These are phyloP conservation scores for Drosophila mimetica DNA, from an alignment of 2,888 invertebrate genomes.

Conservation along the genomic window DNA sequence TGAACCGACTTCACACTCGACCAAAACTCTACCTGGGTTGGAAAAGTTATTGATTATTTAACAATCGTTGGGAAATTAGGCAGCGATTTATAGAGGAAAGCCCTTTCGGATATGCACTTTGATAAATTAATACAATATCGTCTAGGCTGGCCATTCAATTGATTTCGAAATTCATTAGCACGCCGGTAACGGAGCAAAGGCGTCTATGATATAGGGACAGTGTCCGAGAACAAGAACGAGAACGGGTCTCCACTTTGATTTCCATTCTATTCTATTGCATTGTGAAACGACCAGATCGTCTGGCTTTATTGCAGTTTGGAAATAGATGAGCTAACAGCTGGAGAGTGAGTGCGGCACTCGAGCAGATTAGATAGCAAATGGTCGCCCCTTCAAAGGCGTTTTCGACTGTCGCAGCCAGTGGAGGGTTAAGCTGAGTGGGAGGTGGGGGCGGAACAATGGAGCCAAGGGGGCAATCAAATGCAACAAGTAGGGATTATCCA, in stretches of 20 bases:
- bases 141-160: conserved; percentile 65
- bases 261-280: conserved; percentile 30
- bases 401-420: not conserved
- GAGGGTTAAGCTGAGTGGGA: conserved; percentile 1
- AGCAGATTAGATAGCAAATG: conserved; percentile 72
- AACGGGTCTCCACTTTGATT: conserved; percentile 30
- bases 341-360: conserved; percentile 74
- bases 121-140: conserved; percentile 77
- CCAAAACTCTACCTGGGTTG: conserved; percentile 46
- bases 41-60: conserved; percentile 73
- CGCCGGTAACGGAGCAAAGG: conserved; percentile 59
- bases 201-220: conserved; percentile 49
- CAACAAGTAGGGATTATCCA: conserved; percentile 50
- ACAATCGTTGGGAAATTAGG: conserved; percentile 75
- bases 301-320: conserved; percentile 70
- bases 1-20: conserved; percentile 73
- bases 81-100: conserved; percentile 73
- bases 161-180: conserved; percentile 76
- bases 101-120: conserved; percentile 63
- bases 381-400: conserved; percentile 47
- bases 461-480: conserved; percentile 39
- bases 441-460: conserved; percentile 14
- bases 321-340: conserved; percentile 77
- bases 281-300: conserved; percentile 25
- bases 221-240: conserved; percentile 5